Conservation (phyloP, 23 tunicate genomes). For the Clavelina lepadiformis region DNA sequence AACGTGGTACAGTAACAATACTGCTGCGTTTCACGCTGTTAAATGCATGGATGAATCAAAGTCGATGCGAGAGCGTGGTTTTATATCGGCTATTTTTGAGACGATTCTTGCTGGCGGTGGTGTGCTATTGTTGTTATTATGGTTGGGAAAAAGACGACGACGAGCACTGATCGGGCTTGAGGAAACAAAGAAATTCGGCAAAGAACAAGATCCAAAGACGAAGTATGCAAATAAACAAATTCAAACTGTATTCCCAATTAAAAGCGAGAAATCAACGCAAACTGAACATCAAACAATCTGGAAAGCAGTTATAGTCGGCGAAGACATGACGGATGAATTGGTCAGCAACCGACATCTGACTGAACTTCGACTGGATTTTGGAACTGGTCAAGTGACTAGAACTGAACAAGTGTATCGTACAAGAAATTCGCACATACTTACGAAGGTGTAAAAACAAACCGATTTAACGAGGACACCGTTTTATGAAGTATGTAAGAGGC, state of each 20-base stretch:
- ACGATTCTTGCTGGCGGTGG: constrained; percentile 21
- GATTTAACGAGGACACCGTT: background rate
- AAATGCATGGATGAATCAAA: background rate
- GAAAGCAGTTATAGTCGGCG: constrained; percentile 43
- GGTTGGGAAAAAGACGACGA: constrained; percentile 11
- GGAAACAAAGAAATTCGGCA: background rate
- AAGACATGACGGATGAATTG: background rate
- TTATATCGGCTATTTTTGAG: background rate
- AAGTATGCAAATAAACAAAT: too few species aligned
- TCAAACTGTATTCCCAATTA: background rate
- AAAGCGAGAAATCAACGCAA: constrained; percentile 10
- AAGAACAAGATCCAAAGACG: background rate
- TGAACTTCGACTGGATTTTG: constrained; percentile 31
- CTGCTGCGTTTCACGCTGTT: too few species aligned
- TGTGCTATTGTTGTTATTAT: constrained; percentile 16
- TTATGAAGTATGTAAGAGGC: background rate
- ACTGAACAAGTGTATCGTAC: constrained; percentile 19
- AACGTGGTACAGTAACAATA: too few species aligned
- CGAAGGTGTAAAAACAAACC: constrained; percentile 14
- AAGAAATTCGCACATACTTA: constrained; percentile 13
- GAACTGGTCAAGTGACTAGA: constrained; percentile 30
- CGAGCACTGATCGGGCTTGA: background rate
- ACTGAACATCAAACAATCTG: constrained; percentile 14
- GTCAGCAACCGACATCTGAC: constrained; percentile 22
- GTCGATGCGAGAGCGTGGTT: background rate